Base-by-base conservation (phyloP, 2,113 vertebrate species). In the Cyanistes caeruleus region DNA sequence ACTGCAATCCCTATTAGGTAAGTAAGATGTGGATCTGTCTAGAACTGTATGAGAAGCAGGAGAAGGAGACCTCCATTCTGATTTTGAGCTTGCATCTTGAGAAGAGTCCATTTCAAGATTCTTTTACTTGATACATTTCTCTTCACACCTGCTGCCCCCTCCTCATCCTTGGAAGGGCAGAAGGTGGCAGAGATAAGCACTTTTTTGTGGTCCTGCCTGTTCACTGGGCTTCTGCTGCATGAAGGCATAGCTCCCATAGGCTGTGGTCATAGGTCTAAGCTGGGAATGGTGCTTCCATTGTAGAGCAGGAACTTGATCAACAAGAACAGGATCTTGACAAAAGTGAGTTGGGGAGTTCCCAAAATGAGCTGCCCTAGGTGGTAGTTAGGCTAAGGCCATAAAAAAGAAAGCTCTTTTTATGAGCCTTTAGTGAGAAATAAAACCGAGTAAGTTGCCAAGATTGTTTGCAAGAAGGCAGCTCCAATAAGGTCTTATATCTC, bases 11-110 rank as follows among this genome's bases (percentile, higher is more conserved):
- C 43, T 90, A 2, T 78, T 89, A 65, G 53, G 90, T 76, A 94
- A 93, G 48, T 70, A 80, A 93, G 80, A 92, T 86, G 62, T 86
- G n/a, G 35, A 95, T 97, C 93, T 94, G 86, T 93, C 88, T 92
- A 86, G 72, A 75, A 48, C 33, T 35, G 62, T 67, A 58, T 0
- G 0, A 86, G 64, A 95, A 88, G 33, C 62, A 84, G 48, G 19
- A 96, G 56, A 37, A 85, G 63, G 39, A 88, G 78, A 87, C 77
- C 68, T 96, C 69, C 31, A n/a, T 37, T 64, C 81, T 79, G 90
- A 97, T 87, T 94, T 84, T 53, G 64, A 96, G 89, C 85, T 91
- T 90, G 37, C 51, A 88, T 70, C 52, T 69, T 73, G 55, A 74
- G 52, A 87, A 3, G 3, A 85, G 91, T 82, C 48, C 9, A 83